Base-by-base conservation (phyloP, 2,888 invertebrate genomes). In the Drosophila koepferae region DNA sequence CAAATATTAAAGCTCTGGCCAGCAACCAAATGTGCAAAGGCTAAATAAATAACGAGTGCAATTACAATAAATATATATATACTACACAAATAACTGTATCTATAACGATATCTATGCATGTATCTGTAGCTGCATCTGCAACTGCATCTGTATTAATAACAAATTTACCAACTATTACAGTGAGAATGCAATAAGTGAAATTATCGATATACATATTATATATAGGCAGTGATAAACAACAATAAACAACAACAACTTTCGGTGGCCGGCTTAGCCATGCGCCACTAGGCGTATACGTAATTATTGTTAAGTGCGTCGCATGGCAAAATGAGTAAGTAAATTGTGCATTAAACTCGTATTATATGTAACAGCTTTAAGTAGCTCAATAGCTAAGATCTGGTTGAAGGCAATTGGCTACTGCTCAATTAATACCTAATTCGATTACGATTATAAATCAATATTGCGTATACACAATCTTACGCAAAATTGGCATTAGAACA, bases 261-360 rank as follows among this genome's bases (percentile, higher is more conserved):
- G 63, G 63, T 69, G 65, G 55, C 60, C 59, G n/a, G 51, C 34
- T 34, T 38, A 51, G 72, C 63, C 31, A 86, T 89, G 80, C 54
- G 60, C 76, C 31, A 59, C 74, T 89, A 84, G 88, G 74, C 90
- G 85, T 75, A 77, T 84, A 79, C 82, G 85, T 84, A 74, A 87
- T 79, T 73, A 71, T 31, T 38, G 60, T 40, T 31, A 31, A 60
- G 71, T 43, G 49, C 34, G 43, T 58, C 64, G 60, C 54, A 74
- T 71, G 77, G 68, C 67, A 74, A 55, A 74, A 84, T 85, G 90
- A 87, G 85, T 85, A 71, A 89, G 85, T 85, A 67, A 20, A 63
- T 68, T 34, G 10, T 10, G 40, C 7, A 36, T 23, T 34, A 43
- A 23, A 14, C 20, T 38, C 0, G 1, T 49, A 40, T 40, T 48